Base-by-base conservation (phyloP, 2,113 vertebrate genomes). In the Paradoxurus hermaphroditus region DNA sequence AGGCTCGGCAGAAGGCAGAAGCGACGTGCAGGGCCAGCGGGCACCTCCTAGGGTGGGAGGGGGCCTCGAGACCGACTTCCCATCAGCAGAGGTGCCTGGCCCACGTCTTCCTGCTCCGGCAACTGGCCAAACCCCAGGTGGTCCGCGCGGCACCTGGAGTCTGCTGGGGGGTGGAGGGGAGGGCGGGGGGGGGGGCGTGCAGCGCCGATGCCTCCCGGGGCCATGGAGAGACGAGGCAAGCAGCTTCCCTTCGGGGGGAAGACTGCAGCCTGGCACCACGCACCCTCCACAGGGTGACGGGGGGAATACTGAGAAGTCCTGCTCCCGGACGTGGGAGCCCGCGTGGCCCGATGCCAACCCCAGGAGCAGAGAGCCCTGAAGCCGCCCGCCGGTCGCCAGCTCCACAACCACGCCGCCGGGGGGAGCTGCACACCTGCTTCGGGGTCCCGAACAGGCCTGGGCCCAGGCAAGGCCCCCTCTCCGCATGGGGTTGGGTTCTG, bases 11-110 rank as follows among this genome's bases (percentile, higher is more conserved):
- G 21, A 86, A 82, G 93, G 92, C 94, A 95, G 97, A 97, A 91
- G 95, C 97, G 85, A 90, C 98, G 98, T 98, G 98, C 97, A 94
- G 94, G 98, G 98, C 97, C 97, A 27, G 89, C 98, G 98, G 98
- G 99, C 86, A 94, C 39, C 23, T 63, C 78, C 49, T 78, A 2
- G 31, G 25, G n/a, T 31, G 25, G 46, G 59, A 77, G 68, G 15
- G 87, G 93, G 95, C 90, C n/a, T 29, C n/a, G 36, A 78, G 62
- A 84, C 70, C 0, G 14, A 49, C 27, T 11, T 62, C 78, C 31
- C n/a, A 5, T 51, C 62, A 68, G 56, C 91, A 78, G 46, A 78
- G 79, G 13, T 44, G 62, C 56, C 39, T 13, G 15, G 9, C 62
- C 70, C 13, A 0, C 9, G 2, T 34, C 44, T 51, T n/a, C 62